A percentile compares a stretch with the other conserved stretches of the same genome.
Conservation (phyloP, 2,113 vertebrate genomes). For the Cyanistes caeruleus region DNA sequence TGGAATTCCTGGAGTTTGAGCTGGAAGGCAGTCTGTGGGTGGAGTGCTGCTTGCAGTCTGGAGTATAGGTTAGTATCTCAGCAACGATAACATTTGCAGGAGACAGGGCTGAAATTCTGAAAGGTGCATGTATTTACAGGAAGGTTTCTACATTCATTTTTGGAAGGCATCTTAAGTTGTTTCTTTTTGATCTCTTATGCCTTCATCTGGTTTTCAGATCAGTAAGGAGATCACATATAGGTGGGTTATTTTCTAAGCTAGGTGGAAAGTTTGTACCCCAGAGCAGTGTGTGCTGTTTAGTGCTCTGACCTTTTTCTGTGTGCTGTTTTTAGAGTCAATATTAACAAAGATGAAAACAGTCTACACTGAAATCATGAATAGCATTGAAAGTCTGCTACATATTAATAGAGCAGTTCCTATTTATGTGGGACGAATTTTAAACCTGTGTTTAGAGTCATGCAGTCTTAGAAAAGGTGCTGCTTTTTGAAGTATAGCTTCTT, state of each 20-base stretch:
- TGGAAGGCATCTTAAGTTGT: background rate
- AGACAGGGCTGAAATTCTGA: background rate
- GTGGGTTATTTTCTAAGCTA: background rate
- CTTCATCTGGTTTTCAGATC: background rate
- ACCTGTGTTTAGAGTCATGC: background rate
- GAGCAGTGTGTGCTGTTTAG: background rate
- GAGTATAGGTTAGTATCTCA: background rate
- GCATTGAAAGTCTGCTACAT: background rate
- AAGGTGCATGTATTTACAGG: background rate
- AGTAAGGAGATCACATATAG: fast-evolving
- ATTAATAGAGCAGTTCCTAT: background rate
- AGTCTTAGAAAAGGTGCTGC: background rate
- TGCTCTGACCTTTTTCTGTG: background rate
- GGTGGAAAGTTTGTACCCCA: background rate
- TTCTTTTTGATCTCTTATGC: background rate
- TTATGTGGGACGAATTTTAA: background rate
- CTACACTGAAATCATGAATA: background rate
- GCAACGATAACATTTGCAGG: background rate
- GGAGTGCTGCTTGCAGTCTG: background rate
- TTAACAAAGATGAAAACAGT: background rate
- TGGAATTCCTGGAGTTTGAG: background rate
- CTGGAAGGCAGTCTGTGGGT: background rate
- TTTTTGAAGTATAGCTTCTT: background rate
- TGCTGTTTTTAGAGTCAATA: background rate
- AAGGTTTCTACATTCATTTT: background rate